Conservation (phyloP, 2,888 invertebrate species). For the Cosmia pyralina region DNA sequence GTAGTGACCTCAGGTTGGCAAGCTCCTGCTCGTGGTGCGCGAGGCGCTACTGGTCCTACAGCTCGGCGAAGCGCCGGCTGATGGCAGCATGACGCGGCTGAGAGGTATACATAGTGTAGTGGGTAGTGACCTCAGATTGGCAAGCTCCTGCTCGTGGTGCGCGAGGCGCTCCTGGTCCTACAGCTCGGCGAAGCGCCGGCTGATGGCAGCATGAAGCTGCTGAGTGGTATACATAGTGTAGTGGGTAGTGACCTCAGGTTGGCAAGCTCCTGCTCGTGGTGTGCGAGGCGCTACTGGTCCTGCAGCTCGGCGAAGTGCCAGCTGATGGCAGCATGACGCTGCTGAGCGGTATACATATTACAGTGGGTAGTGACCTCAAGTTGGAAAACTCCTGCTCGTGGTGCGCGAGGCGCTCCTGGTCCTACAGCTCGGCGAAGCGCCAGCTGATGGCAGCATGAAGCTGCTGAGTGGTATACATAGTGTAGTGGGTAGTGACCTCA, state of each 20-base stretch:
- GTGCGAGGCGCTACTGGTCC: conserved; percentile 93
- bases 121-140: conserved; percentile 90
- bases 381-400: no score
- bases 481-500: conserved; percentile 86
- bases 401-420: no score
- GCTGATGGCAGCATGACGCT: conserved; percentile 16
- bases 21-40: conserved; percentile 94
- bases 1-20: conserved; percentile 91
- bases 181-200: conserved; percentile 89
- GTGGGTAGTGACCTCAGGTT: conserved; percentile 90
- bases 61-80: conserved; percentile 86
- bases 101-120: not conserved
- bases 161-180: conserved; percentile 93
- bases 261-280: conserved; percentile 93
- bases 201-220: conserved; percentile 17
- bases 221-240: not conserved
- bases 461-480: not conserved
- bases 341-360: not conserved
- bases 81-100: conserved; percentile 19
- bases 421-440: no score
- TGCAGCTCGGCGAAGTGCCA: conserved; percentile 91
- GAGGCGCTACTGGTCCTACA: conserved; percentile 93
- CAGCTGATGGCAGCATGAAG: no score
- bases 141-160: conserved; percentile 72
- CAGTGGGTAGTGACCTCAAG: no score